Percentiles rank a stretch among this genome's conserved stretches.
Evolutionary conservation across 92 coral and sea anemone genomes (phyloP).

Genomic region (Porites divaricata): DNA sequence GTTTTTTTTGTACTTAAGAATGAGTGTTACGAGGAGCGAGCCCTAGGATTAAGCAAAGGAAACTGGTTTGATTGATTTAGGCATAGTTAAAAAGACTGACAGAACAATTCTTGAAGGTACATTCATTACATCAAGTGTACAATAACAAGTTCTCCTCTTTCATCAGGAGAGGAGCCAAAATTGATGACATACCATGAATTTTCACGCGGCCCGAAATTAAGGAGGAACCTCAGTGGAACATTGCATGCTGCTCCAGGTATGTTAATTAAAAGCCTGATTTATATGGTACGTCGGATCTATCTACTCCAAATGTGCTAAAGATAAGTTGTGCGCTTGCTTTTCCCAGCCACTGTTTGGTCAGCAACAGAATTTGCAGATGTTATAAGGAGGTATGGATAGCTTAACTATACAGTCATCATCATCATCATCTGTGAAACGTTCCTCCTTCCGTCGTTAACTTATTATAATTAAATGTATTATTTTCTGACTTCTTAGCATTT

Average conservation of each 20-base stretch:
- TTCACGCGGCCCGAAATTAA: neutral
- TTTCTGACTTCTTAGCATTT: neutral
- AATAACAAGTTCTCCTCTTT: neutral
- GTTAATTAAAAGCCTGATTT: no score
- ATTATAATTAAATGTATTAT: neutral
- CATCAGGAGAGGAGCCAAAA: conserved; percentile 7
- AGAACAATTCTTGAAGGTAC: no score
- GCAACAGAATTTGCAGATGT: conserved; percentile 59
- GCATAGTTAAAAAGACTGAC: no score
- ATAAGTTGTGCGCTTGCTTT: no score
- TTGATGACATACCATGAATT: conserved; percentile 45
- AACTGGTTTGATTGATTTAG: no score
- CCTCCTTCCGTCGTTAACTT: neutral
- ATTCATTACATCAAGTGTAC: no score
- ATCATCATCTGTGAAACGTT: neutral
- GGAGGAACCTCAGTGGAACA: neutral
- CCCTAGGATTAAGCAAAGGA: no score
- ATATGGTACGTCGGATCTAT: no score
- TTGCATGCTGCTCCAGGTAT: conserved; percentile 4
- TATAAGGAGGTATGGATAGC: conserved; percentile 44
- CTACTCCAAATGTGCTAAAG: no score
- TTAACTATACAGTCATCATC: no score
- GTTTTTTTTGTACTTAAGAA: no score
- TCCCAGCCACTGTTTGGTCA: conserved; percentile 49
- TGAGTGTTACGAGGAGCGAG: no score